A percentile compares a stretch with the other conserved stretches of the same genome.
These are phyloP conservation scores for Phlogophora meticulosa DNA, from an alignment of 2,888 invertebrate genomes.

Conservation along the genomic window DNA sequence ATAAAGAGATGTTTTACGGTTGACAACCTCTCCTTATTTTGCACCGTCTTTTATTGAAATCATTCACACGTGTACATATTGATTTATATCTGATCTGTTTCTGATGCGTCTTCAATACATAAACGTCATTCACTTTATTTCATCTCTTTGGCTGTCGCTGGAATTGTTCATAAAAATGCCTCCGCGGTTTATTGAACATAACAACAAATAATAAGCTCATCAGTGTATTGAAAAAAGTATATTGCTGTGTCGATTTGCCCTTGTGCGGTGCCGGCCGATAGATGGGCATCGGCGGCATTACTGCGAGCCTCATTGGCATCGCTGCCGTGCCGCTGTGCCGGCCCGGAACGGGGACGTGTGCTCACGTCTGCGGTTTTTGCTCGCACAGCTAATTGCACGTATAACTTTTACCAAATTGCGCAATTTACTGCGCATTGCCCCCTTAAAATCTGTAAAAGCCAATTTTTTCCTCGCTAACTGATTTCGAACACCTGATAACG, in stretches of 20 bases:
- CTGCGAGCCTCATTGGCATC: slow-evolving; percentile 75
- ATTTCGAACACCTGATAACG: slow-evolving; percentile 74
- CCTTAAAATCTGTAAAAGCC: slow-evolving; percentile 71
- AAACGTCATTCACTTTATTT: slow-evolving; percentile 16
- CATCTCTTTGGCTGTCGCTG: slow-evolving; percentile 28
- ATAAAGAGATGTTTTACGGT: slow-evolving; percentile 51
- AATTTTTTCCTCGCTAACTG: slow-evolving; percentile 73
- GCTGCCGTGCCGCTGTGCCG: slow-evolving; percentile 36
- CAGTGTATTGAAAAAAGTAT: slow-evolving; percentile 67
- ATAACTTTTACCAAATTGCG: slow-evolving; percentile 84
- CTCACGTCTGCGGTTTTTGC: slow-evolving; percentile 81
- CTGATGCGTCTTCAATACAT: slow-evolving; percentile 21
- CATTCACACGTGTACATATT: slow-evolving; percentile 28
- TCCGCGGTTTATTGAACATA: slow-evolving; percentile 48
- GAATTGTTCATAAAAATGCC: slow-evolving; percentile 42
- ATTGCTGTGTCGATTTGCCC: slow-evolving; percentile 68
- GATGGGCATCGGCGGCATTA: slow-evolving; percentile 76
- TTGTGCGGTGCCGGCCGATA: slow-evolving; percentile 70
- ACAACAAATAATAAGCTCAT: slow-evolving; percentile 61
- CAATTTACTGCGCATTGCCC: slow-evolving; percentile 75
- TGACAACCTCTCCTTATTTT: slow-evolving; percentile 39
- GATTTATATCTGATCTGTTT: slow-evolving; percentile 44
- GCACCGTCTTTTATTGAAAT: slow-evolving; percentile 38
- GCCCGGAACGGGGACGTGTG: slow-evolving; percentile 67
- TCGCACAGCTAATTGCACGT: slow-evolving; percentile 76